Evolutionary conservation across 1,140 invertebrate species (phyloP).

Genomic region (Pachypsylla venusta): DNA sequence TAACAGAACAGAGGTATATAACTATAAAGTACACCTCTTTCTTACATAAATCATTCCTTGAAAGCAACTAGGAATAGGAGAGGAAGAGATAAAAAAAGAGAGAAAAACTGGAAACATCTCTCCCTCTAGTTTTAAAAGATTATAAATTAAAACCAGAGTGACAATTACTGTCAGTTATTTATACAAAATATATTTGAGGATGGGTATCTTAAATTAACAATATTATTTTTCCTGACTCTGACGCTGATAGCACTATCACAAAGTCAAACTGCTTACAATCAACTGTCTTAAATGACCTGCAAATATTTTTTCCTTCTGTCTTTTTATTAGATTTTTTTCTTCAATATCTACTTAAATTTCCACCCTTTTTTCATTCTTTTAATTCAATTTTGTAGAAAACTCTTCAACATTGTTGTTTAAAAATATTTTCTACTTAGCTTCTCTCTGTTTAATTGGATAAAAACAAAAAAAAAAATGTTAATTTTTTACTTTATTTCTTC

Average conservation of each 20-base stretch:
- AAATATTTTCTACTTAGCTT: too few relatives aligned
- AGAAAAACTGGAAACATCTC: too few relatives aligned
- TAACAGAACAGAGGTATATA: too few relatives aligned
- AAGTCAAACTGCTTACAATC: background rate
- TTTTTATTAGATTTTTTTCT: constrained; percentile 6
- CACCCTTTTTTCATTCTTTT: constrained; percentile 8
- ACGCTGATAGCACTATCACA: background rate
- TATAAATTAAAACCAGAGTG: constrained; percentile 3
- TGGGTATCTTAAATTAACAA: constrained; percentile 1
- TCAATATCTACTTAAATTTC: background rate
- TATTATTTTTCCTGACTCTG: background rate
- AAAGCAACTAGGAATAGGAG: background rate
- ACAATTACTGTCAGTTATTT: constrained; percentile 9
- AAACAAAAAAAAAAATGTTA: too few relatives aligned
- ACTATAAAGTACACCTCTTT: too few relatives aligned
- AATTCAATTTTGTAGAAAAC: constrained; percentile 6
- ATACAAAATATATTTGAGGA: background rate
- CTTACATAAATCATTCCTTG: too few relatives aligned
- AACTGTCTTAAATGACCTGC: constrained; percentile 6
- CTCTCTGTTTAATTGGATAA: too few relatives aligned
- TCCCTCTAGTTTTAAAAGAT: background rate
- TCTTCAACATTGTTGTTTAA: too few relatives aligned
- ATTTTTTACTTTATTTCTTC: too few relatives aligned
- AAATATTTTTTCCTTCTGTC: background rate
- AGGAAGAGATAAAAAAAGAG: too few relatives aligned